Percentiles rank a stretch among this genome's conserved stretches.
Conservation (phyloP, 1,140 invertebrate genomes). For the Dufourea novaeangliae region DNA sequence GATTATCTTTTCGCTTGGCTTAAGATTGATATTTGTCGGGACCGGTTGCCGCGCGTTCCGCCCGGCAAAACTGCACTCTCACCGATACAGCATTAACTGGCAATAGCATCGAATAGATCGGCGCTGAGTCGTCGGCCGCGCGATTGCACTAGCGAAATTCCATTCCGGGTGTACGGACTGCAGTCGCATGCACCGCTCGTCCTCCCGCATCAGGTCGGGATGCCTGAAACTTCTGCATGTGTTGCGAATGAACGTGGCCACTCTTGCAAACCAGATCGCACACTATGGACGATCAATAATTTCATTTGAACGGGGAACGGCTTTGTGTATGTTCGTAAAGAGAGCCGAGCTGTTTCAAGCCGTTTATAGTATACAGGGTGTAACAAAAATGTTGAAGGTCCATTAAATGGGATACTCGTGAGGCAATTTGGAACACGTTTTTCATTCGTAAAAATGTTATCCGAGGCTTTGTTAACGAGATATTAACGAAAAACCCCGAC, state of each 20-base stretch:
- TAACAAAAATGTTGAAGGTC: no score
- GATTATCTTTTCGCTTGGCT: constrained; percentile 62
- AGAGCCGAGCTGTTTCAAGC: neutral
- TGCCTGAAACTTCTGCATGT: constrained; percentile 61
- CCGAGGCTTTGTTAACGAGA: no score
- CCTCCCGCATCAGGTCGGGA: constrained; percentile 56
- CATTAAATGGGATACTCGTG: no score
- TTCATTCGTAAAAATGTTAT: no score
- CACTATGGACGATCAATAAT: constrained; percentile 55
- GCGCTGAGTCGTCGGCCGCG: constrained; percentile 46
- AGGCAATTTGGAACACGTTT: no score
- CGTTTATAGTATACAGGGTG: neutral
- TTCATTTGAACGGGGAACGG: constrained; percentile 39
- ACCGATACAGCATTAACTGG: constrained; percentile 61
- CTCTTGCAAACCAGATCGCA: constrained; percentile 49
- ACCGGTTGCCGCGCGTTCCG: neutral
- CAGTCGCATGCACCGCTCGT: constrained; percentile 56
- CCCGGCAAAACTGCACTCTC: constrained; percentile 55
- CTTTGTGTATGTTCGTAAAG: neutral
- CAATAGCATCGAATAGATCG: constrained; percentile 53
- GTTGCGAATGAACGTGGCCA: constrained; percentile 61
- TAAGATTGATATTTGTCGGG: constrained; percentile 58
- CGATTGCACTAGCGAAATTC: constrained; percentile 51
- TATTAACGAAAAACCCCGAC: no score
- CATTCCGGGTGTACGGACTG: constrained; percentile 34